Conservation (phyloP, 2,888 invertebrate genomes). For the Conomelus anceps region DNA sequence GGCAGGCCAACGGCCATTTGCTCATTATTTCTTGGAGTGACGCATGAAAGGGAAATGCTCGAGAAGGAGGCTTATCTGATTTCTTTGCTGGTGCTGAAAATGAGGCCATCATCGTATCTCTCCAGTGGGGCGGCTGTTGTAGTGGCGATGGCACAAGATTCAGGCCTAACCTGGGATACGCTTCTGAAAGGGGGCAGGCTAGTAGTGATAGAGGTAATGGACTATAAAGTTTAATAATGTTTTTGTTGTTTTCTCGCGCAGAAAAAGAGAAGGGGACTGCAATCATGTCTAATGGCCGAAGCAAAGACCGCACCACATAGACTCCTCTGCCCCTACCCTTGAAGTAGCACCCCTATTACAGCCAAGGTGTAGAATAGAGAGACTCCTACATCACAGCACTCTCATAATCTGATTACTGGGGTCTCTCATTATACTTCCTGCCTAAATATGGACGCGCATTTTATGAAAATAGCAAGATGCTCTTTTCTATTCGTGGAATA, state of each 20-base stretch:
- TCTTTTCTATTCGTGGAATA: background rate
- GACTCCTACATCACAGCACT: background rate
- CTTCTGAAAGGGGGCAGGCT: background rate
- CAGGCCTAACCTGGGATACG: background rate
- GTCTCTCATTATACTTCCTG: background rate
- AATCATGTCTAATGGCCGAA: conserved; percentile 10
- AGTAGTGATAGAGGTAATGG: background rate
- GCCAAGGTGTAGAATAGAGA: background rate
- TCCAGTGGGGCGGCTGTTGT: background rate
- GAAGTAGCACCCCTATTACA: too few relatives aligned
- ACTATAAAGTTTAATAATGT: conserved; percentile 6
- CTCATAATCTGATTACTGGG: background rate
- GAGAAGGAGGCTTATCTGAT: background rate
- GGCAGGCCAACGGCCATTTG: background rate
- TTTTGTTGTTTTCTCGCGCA: background rate
- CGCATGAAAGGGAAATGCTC: background rate
- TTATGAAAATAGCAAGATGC: background rate
- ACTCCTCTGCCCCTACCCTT: too few relatives aligned
- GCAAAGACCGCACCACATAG: background rate
- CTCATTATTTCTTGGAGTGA: background rate
- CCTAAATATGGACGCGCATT: background rate
- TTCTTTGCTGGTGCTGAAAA: background rate
- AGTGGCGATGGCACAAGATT: background rate
- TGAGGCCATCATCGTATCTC: background rate
- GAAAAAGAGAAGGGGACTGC: background rate